Base-by-base conservation (phyloP, 2,113 vertebrate species). In the Poecilia latipinna region DNA sequence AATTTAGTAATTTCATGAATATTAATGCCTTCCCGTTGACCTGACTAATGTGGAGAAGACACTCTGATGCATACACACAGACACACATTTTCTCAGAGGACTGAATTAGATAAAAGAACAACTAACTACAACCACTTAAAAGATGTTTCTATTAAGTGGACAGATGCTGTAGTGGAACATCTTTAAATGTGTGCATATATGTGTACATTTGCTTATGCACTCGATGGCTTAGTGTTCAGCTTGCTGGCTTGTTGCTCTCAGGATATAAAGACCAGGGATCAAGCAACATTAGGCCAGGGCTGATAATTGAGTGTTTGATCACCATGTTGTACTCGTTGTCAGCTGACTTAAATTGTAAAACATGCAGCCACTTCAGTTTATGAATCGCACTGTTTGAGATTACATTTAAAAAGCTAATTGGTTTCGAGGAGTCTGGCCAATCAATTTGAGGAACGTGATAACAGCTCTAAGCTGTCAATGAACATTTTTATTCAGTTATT, bases 1-100 rank as follows among this genome's bases (percentile, higher is more conserved):
- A 87, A 86, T 89, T 92, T 82, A 72, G 63, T 90, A 82, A 87
- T 88, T 86, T 88, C 79, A 88, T 88, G 86, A 91, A 90, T 90
- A 90, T 90, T 89, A 89, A 89, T 82, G 82, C 19, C n/a, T 83
- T 75, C 51, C 75, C 72, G 82, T 88, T 86, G 86, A 86, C 82
- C 73, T 83, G 87, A 79, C 82, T 81, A 80, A 87, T 85, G 42
- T 66, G 48, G 44, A 48, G 60, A 32, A 77, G 54, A 75, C 44
- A 68, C 74, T 68, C 51, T 22, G 4, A 67, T 63, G 72, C 57
- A 68, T 17, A 63, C 29, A 80, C 29, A 54, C 35, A 61, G 8
- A 61, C 26, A 68, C 15, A 54, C 12, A 62, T 29, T 68, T 67
- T 72, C 61, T 73, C 35, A 75, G 70, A 74, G 35, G 37, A 73